A percentile compares a stretch with the other conserved stretches of the same genome.
These are phyloP conservation scores for Artemia sp. DNA, from an alignment of 2,888 invertebrate species.

Conservation along the genomic window DNA sequence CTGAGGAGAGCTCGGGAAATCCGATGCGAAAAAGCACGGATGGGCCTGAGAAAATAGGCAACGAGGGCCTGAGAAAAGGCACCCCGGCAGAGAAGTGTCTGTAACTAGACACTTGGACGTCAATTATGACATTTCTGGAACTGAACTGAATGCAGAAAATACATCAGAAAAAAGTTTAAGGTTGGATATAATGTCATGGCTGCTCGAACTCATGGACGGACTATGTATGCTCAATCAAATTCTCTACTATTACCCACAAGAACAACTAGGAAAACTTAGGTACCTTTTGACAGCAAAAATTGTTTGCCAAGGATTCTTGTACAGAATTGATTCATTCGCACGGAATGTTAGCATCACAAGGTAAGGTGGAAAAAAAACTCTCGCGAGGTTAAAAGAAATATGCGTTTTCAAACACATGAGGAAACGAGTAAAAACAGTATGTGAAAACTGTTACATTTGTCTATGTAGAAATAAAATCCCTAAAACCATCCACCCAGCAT, in stretches of 20 bases:
- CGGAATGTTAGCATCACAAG: not conserved
- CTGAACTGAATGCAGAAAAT: too few species aligned
- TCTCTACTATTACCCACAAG: not conserved
- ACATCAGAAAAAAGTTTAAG: too few species aligned
- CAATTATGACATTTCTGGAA: too few species aligned
- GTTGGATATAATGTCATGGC: too few species aligned
- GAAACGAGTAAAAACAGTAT: not conserved
- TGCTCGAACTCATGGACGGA: too few species aligned
- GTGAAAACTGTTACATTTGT: not conserved
- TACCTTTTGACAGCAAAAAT: not conserved
- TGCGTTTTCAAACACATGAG: not conserved
- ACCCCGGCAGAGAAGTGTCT: too few species aligned
- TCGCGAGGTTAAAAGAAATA: not conserved
- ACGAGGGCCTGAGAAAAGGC: too few species aligned
- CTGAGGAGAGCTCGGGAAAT: too few species aligned
- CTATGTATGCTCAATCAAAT: not conserved
- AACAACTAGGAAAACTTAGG: not conserved
- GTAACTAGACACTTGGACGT: too few species aligned
- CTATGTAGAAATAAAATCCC: not conserved
- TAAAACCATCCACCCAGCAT: not conserved
- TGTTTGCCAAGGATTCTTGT: constrained; percentile 7
- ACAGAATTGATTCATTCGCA: not conserved
- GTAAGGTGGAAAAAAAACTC: not conserved
- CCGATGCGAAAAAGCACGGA: too few species aligned
- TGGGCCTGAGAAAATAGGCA: too few species aligned